These are phyloP conservation scores for Leptarthrus brevirostris DNA, from an alignment of 2,888 invertebrate genomes.

Conservation along the genomic window DNA sequence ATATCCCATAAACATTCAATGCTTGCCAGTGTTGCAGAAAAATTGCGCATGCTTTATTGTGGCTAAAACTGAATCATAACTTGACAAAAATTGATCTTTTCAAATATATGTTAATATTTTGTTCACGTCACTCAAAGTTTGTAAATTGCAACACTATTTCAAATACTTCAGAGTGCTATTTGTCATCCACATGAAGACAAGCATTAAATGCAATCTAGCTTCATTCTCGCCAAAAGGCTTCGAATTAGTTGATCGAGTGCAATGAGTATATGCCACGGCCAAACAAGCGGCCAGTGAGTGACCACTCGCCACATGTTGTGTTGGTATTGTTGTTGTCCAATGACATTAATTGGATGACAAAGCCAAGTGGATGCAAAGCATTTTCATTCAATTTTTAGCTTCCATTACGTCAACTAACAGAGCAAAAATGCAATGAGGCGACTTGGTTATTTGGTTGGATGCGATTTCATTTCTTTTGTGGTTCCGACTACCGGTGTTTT, in stretches of 20 bases:
- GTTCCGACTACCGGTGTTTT: too few relatives aligned
- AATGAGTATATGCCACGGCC: constrained; percentile 15
- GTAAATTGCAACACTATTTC: too few relatives aligned
- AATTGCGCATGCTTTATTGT: too few relatives aligned
- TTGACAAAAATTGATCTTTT: too few relatives aligned
- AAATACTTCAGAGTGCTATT: neutral
- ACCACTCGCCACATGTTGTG: constrained; percentile 5
- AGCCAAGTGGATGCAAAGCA: constrained; percentile 27
- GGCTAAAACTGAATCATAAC: too few relatives aligned
- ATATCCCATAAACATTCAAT: too few relatives aligned
- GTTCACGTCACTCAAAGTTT: too few relatives aligned
- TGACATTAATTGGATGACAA: constrained; percentile 34
- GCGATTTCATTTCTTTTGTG: neutral
- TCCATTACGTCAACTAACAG: neutral
- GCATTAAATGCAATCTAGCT: constrained; percentile 9
- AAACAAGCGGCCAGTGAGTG: constrained; percentile 1
- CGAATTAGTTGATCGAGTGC: constrained; percentile 8
- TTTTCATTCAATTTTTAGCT: constrained; percentile 29
- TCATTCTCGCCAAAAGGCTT: constrained; percentile 8
- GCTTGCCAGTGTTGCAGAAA: too few relatives aligned
- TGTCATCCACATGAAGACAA: neutral
- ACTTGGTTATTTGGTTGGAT: neutral
- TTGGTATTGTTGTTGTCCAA: neutral
- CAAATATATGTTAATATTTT: too few relatives aligned
- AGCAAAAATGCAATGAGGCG: neutral